Evolutionary conservation across 2,797 vertebrate genomes (phyloP).

Genomic region (Agapornis canus): DNA sequence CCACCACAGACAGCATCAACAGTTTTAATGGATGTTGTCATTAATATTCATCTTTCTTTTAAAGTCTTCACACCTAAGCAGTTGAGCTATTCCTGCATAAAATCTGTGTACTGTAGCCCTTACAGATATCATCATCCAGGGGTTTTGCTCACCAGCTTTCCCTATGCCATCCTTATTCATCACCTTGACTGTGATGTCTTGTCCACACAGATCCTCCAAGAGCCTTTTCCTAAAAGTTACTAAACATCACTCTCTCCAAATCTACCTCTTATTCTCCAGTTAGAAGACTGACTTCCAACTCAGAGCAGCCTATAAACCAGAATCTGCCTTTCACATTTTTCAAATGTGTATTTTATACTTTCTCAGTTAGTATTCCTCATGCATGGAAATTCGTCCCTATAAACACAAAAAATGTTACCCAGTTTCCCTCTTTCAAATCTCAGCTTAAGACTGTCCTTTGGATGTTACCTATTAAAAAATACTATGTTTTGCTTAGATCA

Average conservation of each 20-base stretch:
- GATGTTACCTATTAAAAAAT: neutral
- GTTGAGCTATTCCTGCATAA: neutral
- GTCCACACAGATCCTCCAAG: neutral
- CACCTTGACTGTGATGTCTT: neutral
- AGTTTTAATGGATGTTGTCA: neutral
- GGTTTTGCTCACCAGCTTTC: neutral
- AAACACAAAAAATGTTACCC: neutral
- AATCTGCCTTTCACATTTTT: neutral
- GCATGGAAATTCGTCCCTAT: neutral
- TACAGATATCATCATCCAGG: accelerated
- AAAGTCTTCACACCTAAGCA: neutral
- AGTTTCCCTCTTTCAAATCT: neutral
- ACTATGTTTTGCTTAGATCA: neutral
- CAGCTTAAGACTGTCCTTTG: neutral
- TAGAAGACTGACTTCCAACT: neutral
- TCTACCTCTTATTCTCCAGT: neutral
- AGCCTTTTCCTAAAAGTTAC: neutral
- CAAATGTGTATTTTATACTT: neutral
- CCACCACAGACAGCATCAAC: neutral
- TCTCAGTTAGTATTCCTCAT: neutral
- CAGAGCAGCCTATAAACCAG: neutral
- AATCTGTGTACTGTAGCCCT: neutral
- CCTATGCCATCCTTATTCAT: neutral
- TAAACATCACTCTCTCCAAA: neutral
- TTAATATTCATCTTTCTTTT: neutral